phyloP scores from a whole-genome alignment of 2,888 invertebrate genomes.

The Yponomeuta cagnagella region DNA sequence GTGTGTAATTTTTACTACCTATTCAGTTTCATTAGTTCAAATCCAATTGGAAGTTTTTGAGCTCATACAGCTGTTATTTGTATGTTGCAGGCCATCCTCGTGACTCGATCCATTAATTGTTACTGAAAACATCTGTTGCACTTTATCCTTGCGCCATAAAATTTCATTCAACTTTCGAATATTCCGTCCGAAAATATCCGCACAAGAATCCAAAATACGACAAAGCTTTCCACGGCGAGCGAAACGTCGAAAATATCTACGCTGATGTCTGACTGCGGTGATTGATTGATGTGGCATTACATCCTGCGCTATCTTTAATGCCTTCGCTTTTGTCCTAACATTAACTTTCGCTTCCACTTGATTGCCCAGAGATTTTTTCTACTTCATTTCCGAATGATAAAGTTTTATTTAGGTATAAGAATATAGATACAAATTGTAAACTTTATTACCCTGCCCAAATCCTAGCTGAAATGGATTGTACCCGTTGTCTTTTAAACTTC shows the following conservation, averaged over 20 bases:
- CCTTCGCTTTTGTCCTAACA: neutral
- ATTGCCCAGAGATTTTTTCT: neutral
- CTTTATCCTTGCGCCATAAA: neutral
- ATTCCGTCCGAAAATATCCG: neutral
- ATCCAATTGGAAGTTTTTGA: neutral
- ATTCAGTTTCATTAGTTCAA: neutral
- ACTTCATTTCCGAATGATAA: too few species aligned
- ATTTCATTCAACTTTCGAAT: neutral
- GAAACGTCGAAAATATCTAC: neutral
- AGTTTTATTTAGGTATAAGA: too few species aligned
- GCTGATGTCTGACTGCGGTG: neutral
- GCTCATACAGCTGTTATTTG: neutral
- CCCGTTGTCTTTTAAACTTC: neutral
- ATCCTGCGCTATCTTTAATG: slow-evolving; percentile 1
- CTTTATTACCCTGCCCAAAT: too few species aligned
- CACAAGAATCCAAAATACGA: neutral
- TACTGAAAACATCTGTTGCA: neutral
- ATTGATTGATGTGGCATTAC: slow-evolving; percentile 9
- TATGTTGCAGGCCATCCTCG: too few species aligned
- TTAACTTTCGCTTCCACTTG: neutral
- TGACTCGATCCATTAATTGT: neutral
- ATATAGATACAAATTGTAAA: too few species aligned
- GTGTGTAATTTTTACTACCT: too few species aligned
- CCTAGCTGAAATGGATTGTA: too few species aligned
- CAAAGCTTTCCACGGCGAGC: neutral